phyloP scores from a whole-genome alignment of 2,888 invertebrate genomes.

The Crocallis elinguaria region DNA sequence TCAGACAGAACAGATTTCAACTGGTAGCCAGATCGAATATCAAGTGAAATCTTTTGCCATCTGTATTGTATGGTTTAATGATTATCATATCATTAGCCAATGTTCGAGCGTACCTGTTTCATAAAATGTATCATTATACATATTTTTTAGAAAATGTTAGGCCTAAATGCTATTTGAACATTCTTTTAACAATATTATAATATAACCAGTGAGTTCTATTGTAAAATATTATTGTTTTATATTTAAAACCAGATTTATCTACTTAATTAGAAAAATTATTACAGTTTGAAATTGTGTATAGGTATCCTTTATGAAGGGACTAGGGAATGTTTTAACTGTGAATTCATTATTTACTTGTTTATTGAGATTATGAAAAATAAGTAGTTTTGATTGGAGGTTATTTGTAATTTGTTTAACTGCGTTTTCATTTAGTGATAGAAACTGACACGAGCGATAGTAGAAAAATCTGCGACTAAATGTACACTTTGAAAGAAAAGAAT shows the following conservation, averaged over 20 bases:
- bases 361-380: slow-evolving; percentile 24
- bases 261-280: slow-evolving; percentile 14
- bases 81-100: slow-evolving; percentile 69
- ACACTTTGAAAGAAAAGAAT: too few relatives aligned
- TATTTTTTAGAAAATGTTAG: slow-evolving; percentile 58
- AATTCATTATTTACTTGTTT: slow-evolving; percentile 12
- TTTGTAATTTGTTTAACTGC: slow-evolving; percentile 20
- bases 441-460: neutral
- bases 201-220: slow-evolving; percentile 13
- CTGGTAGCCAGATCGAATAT: too few relatives aligned
- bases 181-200: neutral
- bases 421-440: slow-evolving; percentile 11
- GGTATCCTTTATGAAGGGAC: slow-evolving; percentile 12
- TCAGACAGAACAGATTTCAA: too few relatives aligned
- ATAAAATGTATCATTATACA: slow-evolving; percentile 31
- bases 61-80: too few relatives aligned
- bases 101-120: slow-evolving; percentile 75
- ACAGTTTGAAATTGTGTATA: slow-evolving; percentile 5
- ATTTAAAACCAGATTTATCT: slow-evolving; percentile 17
- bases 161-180: slow-evolving; percentile 50
- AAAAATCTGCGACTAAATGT: neutral
- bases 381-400: slow-evolving; percentile 17
- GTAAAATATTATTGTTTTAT: slow-evolving; percentile 20
- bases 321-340: slow-evolving; percentile 13
- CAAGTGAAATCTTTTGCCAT: too few relatives aligned